Percentiles rank a stretch among this genome's conserved stretches.
phyloP scores from a whole-genome alignment of 2,797 vertebrate species.

The Coregonus suidteri region DNA sequence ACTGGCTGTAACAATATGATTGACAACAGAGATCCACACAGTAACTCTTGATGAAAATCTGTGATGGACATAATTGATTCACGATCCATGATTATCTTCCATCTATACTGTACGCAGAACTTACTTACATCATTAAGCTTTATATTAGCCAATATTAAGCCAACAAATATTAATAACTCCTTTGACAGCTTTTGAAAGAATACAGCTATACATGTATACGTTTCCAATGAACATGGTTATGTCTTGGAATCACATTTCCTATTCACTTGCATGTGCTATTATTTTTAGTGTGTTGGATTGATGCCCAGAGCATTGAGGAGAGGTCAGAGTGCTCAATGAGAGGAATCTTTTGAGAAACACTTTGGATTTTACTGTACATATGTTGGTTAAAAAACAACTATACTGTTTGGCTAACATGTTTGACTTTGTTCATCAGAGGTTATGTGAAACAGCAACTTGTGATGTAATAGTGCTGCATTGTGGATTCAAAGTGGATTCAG shows the following conservation, averaged over 20 bases:
- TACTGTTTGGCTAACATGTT: background rate
- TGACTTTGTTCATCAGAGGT: too few relatives aligned
- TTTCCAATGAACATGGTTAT: background rate
- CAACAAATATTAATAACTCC: background rate
- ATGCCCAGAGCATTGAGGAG: background rate
- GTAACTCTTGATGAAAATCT: background rate
- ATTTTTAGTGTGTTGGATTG: background rate
- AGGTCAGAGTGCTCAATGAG: background rate
- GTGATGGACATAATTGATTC: background rate
- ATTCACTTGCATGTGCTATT: background rate
- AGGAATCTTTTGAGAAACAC: background rate
- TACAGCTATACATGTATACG: too few relatives aligned
- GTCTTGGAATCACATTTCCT: background rate
- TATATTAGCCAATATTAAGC: background rate
- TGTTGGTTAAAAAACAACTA: too few relatives aligned
- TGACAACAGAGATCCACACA: too few relatives aligned
- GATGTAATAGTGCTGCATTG: too few relatives aligned
- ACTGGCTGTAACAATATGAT: background rate
- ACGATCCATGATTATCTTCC: background rate
- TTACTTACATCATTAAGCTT: background rate
- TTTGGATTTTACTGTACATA: background rate
- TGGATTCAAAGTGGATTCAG: too few relatives aligned
- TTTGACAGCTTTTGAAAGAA: background rate
- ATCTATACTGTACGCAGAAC: too few relatives aligned
- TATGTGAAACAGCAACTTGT: too few relatives aligned